A percentile compares a stretch with the other conserved stretches of the same genome.
Conservation (phyloP, 2,113 vertebrate species). For the Alosa alosa region DNA sequence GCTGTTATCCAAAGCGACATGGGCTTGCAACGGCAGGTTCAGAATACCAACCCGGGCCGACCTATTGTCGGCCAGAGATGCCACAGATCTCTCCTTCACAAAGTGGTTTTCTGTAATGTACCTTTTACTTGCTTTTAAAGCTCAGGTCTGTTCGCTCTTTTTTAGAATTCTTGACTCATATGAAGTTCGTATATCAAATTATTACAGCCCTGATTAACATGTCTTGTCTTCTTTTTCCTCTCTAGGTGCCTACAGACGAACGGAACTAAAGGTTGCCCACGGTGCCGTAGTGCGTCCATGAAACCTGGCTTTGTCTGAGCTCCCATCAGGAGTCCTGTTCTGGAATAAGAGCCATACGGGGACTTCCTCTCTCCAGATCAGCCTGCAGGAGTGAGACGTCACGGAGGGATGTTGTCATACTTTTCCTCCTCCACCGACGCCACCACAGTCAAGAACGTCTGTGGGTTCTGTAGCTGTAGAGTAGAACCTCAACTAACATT, state of each 20-base stretch:
- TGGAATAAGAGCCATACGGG: conserved; percentile 34
- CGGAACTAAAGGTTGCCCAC: conserved; percentile 88
- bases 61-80: too few species aligned
- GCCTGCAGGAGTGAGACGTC: background rate
- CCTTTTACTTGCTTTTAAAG: too few species aligned
- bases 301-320: conserved; percentile 95
- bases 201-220: background rate
- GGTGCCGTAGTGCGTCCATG: conserved; percentile 88
- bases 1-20: too few species aligned
- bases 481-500: background rate
- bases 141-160: background rate
- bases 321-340: background rate
- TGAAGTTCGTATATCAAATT: too few species aligned
- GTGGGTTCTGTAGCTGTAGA: background rate
- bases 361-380: background rate
- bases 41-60: too few species aligned
- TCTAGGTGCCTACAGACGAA: conserved; percentile 90
- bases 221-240: conserved; percentile 13
- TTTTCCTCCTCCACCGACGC: background rate
- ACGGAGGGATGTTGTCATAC: background rate
- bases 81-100: too few species aligned
- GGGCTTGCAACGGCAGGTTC: too few species aligned
- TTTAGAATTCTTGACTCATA: background rate
- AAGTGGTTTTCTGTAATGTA: too few species aligned
- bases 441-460: background rate